These are phyloP conservation scores for Aplysina aerophoba DNA, from an alignment of 37 sponge, comb jelly and placozoan genomes.

Conservation along the genomic window DNA sequence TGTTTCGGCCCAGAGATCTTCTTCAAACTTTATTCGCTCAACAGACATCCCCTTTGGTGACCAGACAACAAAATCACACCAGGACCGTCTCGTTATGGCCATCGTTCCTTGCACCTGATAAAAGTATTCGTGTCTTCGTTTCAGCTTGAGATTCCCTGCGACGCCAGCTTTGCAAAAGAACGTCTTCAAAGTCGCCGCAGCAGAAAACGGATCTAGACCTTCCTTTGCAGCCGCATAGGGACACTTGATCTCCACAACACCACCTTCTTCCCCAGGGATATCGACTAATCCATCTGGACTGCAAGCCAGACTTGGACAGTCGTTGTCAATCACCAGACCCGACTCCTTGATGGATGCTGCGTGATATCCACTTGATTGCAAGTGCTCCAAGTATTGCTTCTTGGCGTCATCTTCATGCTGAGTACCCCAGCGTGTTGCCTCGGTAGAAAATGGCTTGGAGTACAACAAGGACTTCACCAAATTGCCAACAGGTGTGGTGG, in stretches of 20 bases:
- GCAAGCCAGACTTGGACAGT: not conserved
- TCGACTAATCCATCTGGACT: not conserved
- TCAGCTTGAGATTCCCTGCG: no score
- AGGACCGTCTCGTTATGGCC: slow-evolving; percentile 15
- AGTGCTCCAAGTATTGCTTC: no score
- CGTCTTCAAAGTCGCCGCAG: not conserved
- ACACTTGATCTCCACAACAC: not conserved
- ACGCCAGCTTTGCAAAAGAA: slow-evolving; percentile 11
- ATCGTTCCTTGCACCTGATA: not conserved
- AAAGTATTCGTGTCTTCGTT: no score
- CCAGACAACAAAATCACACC: slow-evolving; percentile 27
- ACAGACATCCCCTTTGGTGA: slow-evolving; percentile 10
- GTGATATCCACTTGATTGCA: not conserved
- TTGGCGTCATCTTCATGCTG: no score
- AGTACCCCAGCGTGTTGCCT: no score
- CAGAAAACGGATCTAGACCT: not conserved
- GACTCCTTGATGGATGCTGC: not conserved
- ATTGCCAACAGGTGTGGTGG: no score
- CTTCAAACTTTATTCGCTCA: not conserved
- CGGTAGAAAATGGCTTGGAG: no score
- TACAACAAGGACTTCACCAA: no score
- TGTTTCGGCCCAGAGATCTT: not conserved
- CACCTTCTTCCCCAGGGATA: slow-evolving; percentile 5
- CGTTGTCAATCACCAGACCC: not conserved
- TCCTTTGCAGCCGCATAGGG: not conserved